Base-by-base conservation (phyloP, 2,797 vertebrate species). In the Notolabrus celidotus region DNA sequence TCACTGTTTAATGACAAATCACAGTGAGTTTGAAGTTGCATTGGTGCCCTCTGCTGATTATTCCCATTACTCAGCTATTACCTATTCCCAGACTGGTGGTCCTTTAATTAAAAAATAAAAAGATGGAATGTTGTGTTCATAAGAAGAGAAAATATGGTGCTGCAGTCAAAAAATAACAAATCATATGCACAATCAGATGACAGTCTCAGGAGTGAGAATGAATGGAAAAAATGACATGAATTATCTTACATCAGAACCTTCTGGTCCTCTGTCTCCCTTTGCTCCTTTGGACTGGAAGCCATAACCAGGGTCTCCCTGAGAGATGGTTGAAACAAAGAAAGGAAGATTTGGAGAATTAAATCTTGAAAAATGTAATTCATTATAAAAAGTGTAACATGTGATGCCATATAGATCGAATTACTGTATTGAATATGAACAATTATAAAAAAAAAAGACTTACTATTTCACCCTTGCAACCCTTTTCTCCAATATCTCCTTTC, bases 241-340 rank as follows among this genome's bases (percentile, higher is more conserved):
- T 10, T 27, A 0, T 65, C 72, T 78, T 80, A 92, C 91, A 46
- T 88, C 70, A 64, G 73, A 38, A 23, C 90, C 91, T 4, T 41
- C 19, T 3, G 2, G n/a, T 62, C 92, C 90, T 83, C 0, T 46
- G 22, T 82, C 77, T 68, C 92, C 92, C 59, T 89, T 91, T 59
- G 1, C 4, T 42, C 86, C 89, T 79, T 74, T 85, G 11, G 0
- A 6, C 15, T 52, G 5, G 41, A 4, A 16, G 5, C 29, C 22
- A 50, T 54, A 11, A 33, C 66, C 84, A 34, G 57, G 42, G 2
- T 85, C 77, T 67, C 92, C 90, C 91, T 92, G 51, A 23, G 15
- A 53, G 76, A 15, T 38, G 36, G 79, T 61, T 20, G 1, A 64
- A 53, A 23, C 12, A 43, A 49, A 3, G 3, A 38, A 9, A 51